phyloP scores from a whole-genome alignment of 2,113 vertebrate genomes.

The Lasiurus cinereus region DNA sequence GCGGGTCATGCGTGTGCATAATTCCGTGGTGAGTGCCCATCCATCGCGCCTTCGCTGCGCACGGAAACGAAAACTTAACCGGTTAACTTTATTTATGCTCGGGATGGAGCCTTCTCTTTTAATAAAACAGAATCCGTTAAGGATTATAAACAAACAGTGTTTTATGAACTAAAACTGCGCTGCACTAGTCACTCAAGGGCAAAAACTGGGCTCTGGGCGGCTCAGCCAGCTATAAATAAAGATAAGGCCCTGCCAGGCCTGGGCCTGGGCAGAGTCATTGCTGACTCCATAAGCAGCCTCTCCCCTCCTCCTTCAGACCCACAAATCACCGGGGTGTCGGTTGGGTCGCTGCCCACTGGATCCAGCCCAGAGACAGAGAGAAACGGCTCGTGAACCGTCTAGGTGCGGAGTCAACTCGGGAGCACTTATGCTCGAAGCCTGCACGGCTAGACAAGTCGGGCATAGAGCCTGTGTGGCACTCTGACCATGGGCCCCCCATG shows the following conservation, averaged over 20 bases:
- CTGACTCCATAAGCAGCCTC: constrained; percentile 68
- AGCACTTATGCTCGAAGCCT: accelerated
- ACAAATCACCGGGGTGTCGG: constrained; percentile 58
- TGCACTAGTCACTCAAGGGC: constrained; percentile 75
- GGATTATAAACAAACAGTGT: constrained; percentile 77
- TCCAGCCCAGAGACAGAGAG: constrained; percentile 69
- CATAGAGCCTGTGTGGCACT: accelerated
- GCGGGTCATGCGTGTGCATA: constrained; percentile 36
- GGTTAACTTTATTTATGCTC: constrained; percentile 75
- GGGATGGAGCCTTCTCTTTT: constrained; percentile 70
- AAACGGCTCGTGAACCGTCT: neutral
- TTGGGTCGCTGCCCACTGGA: constrained; percentile 73
- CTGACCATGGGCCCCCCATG: neutral
- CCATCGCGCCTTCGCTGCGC: constrained; percentile 7
- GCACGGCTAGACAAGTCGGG: accelerated
- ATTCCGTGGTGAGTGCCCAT: constrained; percentile 6
- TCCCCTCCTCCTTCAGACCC: constrained; percentile 56
- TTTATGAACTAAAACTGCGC: constrained; percentile 79
- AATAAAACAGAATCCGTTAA: constrained; percentile 78
- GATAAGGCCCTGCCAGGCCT: constrained; percentile 79
- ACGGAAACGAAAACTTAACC: constrained; percentile 64
- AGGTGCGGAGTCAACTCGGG: neutral
- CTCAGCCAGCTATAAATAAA: constrained; percentile 70
- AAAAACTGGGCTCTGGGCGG: constrained; percentile 59
- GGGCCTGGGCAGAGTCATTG: constrained; percentile 67